A percentile compares a stretch with the other conserved stretches of the same genome.
Conservation (phyloP, 1,140 invertebrate species). For the Aphelinus certus region DNA sequence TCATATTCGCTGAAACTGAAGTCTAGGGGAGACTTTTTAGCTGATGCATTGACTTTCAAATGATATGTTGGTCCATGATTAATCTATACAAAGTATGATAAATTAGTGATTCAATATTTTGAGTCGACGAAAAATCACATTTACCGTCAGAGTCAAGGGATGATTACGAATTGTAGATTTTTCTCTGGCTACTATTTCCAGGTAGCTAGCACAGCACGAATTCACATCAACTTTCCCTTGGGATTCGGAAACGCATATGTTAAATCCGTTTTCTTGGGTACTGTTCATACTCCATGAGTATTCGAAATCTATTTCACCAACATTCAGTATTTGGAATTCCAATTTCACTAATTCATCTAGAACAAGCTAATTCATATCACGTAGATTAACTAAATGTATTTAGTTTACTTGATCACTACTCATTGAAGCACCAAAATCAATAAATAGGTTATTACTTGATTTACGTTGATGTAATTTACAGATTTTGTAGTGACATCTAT, state of each 20-base stretch:
- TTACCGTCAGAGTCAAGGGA: constrained; percentile 50
- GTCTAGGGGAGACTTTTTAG: constrained; percentile 45
- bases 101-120: neutral
- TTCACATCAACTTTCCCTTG: constrained; percentile 48
- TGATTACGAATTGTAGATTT: constrained; percentile 46
- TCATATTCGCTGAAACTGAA: constrained; percentile 60
- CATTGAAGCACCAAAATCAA: too few relatives aligned
- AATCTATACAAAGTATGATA: constrained; percentile 41
- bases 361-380: constrained; percentile 45
- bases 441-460: too few relatives aligned
- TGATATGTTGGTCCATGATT: constrained; percentile 57
- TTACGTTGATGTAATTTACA: too few relatives aligned
- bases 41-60: constrained; percentile 53
- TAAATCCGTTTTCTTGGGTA: constrained; percentile 42
- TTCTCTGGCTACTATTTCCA: constrained; percentile 38
- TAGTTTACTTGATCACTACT: too few relatives aligned
- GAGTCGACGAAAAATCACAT: neutral
- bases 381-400: neutral
- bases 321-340: constrained; percentile 56
- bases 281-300: constrained; percentile 55
- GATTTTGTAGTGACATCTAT: constrained; percentile 7
- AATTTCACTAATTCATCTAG: constrained; percentile 43
- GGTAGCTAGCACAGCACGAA: constrained; percentile 34
- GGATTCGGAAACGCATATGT: constrained; percentile 41
- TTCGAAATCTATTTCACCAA: constrained; percentile 55